A percentile compares a stretch with the other conserved stretches of the same genome.
phyloP scores from a whole-genome alignment of 2,113 vertebrate genomes.

The Cyanoderma ruficeps region DNA sequence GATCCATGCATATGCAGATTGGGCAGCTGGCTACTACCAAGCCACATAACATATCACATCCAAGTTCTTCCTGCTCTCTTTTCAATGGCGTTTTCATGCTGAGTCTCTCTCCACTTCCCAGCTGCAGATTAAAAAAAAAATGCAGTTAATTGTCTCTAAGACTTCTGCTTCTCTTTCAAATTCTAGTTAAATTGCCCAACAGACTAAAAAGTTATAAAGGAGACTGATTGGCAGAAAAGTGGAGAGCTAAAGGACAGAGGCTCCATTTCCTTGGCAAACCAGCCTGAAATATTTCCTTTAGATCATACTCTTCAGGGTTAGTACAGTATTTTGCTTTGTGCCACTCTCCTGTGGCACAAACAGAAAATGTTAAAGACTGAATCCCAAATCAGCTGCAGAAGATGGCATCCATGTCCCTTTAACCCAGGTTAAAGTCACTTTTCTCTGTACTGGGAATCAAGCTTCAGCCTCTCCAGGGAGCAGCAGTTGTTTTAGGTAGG shows the following conservation, averaged over 20 bases:
- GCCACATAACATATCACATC: conserved; percentile 28
- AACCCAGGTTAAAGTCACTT: not conserved
- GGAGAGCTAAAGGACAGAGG: not conserved
- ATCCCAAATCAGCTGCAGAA: not conserved
- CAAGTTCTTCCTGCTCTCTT: conserved; percentile 34
- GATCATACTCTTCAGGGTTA: not conserved
- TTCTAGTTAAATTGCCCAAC: not conserved
- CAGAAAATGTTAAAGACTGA: not conserved
- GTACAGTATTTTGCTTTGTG: not conserved
- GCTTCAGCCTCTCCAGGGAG: not conserved
- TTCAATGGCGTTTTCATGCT: conserved; percentile 52
- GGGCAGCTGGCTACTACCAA: conserved; percentile 68
- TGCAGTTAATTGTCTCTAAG: conserved; percentile 25
- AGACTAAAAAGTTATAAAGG: not conserved
- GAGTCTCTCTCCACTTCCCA: conserved; percentile 56
- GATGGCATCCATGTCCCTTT: not conserved
- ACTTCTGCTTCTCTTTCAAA: conserved; percentile 14
- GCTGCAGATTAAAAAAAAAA: conserved; percentile 25
- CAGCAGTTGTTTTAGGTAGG: not conserved
- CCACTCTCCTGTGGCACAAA: not conserved
- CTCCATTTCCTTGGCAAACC: not conserved
- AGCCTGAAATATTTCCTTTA: not conserved
- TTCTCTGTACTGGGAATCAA: not conserved
- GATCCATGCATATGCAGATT: conserved; percentile 67
- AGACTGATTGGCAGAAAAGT: not conserved